Percentiles rank a stretch among this genome's conserved stretches.
Conservation (phyloP, 1,140 invertebrate species). For the Octopus sinensis region DNA sequence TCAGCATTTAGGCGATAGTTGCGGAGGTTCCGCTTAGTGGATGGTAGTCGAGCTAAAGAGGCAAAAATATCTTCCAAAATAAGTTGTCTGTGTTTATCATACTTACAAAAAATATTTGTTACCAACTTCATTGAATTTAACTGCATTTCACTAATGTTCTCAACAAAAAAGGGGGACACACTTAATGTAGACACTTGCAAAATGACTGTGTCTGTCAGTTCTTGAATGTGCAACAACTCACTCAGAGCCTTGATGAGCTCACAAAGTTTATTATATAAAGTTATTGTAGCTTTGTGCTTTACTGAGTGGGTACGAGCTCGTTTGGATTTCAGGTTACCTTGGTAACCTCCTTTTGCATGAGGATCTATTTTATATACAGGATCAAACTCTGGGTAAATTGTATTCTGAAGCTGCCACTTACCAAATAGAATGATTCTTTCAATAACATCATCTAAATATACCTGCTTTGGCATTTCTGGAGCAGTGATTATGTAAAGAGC, state of each 20-base stretch:
- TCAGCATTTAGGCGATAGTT: conserved; percentile 81
- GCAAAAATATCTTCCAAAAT: conserved; percentile 94
- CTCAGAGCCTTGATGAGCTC: conserved; percentile 84
- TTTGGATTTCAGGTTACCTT: conserved; percentile 63
- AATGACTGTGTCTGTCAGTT: conserved; percentile 85
- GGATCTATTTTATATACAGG: conserved; percentile 86
- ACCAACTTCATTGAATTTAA: conserved; percentile 90
- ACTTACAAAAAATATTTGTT: conserved; percentile 90
- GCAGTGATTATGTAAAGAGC: conserved; percentile 90
- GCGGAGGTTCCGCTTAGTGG: conserved; percentile 88
- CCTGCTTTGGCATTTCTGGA: conserved; percentile 82
- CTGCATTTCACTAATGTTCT: conserved; percentile 95
- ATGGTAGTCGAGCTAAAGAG: conserved; percentile 94
- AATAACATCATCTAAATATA: conserved; percentile 87
- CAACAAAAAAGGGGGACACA: conserved; percentile 96
- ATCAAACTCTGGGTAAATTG: conserved; percentile 96
- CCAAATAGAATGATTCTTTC: conserved; percentile 91
- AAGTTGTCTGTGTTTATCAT: conserved; percentile 90
- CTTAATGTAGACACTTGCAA: conserved; percentile 87
- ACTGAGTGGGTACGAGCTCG: conserved; percentile 70
- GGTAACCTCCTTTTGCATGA: conserved; percentile 58
- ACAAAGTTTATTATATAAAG: conserved; percentile 89
- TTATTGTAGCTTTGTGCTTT: conserved; percentile 60
- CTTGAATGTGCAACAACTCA: conserved; percentile 84
- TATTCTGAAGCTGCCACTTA: conserved; percentile 93